These are phyloP conservation scores for Poliocrania exsul DNA, from an alignment of 2,797 vertebrate genomes.

Conservation along the genomic window DNA sequence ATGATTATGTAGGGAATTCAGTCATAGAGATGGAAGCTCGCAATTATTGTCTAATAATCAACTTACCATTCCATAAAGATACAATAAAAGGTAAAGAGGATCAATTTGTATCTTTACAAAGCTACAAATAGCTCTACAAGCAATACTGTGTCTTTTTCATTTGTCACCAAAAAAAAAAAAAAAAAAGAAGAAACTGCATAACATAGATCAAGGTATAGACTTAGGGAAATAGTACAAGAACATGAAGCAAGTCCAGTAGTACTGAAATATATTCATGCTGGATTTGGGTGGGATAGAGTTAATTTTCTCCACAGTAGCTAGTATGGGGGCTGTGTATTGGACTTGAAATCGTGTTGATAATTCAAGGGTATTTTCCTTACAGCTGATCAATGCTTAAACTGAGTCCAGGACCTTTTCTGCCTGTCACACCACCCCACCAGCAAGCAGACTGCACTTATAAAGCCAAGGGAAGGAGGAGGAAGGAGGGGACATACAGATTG, in stretches of 20 bases:
- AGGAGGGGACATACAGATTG: background rate
- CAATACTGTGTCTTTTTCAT: background rate
- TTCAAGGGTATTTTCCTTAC: background rate
- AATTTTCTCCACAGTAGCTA: background rate
- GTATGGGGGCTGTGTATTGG: background rate
- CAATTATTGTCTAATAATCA: conserved; percentile 86
- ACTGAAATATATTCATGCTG: background rate
- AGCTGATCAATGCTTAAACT: background rate
- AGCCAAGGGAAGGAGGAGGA: background rate
- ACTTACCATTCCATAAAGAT: conserved; percentile 80
- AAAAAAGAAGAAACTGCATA: background rate
- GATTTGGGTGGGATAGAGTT: background rate
- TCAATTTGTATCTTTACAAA: conserved; percentile 15
- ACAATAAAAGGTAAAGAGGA: conserved; percentile 44
- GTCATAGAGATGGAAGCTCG: conserved; percentile 81
- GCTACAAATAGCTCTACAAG: background rate
- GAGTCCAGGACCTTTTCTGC: background rate
- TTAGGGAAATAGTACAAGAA: background rate
- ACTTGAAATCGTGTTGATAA: background rate
- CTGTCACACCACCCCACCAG: background rate
- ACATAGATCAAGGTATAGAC: background rate
- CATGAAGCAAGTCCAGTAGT: background rate
- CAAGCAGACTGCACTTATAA: fast-evolving
- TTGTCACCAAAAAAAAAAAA: background rate
- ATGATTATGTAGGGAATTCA: conserved; percentile 75